Evolutionary conservation across 2,113 vertebrate species (phyloP), one percentile per base, ranked within the genome.

Genomic region (Capricornis sumatraensis): DNA sequence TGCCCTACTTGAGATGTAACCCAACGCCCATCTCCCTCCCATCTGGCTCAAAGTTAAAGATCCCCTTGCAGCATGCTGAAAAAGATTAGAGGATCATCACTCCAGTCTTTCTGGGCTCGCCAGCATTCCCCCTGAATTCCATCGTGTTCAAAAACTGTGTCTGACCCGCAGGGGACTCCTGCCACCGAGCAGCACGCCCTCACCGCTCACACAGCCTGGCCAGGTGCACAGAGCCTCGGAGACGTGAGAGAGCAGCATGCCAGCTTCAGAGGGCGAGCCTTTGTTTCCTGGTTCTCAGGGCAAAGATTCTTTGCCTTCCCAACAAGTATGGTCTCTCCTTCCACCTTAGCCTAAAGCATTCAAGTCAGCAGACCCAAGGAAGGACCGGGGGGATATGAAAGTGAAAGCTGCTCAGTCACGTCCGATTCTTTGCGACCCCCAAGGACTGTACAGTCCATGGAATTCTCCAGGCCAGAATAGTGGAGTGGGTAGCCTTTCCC

Each of bases 41-140:
- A 4, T 62, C 93, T 95, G 55, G 10, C 43, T 57, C 36, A 50
- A 94, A 88, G 91, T 67, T n/a, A 85, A 82, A 95, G 94, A 96
- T 60, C 81, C 60, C 53, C 50, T 60, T 23, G 53, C 28, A 82
- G 67, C 55, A 57, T 7, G 30, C 87, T 95, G 88, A 53, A 53
- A 86, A 96, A 76, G 84, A 95, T 52, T 8, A 95, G 33, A 88
- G 88, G 93, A 89, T 94, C 92, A 85, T 58, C 90, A 76, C 87
- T 60, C 57, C 57, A 25, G 82, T 60, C 60, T 62, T 57, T 58
- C 74, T 6, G 47, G 5, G 50, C 71, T 53, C 6, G 9, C 60
- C 88, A 94, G 52, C 87, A 96, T 55, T 57, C 84, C 82, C 86
- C 19, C 62, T 62, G 33, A 83, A 94, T 79, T 16, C 94, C 82